Evolutionary conservation across 2,113 vertebrate species (phyloP).

Genomic region (Lagopus leucura): DNA sequence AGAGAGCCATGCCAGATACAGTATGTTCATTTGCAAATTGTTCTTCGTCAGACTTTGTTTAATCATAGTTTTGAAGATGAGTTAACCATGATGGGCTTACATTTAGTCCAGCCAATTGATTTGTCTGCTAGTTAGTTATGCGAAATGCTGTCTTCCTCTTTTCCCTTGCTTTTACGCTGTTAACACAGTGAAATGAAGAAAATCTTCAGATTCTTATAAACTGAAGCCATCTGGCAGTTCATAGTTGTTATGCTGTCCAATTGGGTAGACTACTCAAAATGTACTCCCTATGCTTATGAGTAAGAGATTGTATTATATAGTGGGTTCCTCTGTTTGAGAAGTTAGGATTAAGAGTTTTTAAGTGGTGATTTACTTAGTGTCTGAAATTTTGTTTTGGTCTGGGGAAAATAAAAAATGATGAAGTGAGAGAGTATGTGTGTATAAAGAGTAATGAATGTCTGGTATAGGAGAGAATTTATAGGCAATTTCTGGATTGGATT

Average conservation of each 20-base stretch:
- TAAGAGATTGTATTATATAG: neutral
- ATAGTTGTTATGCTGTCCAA: neutral
- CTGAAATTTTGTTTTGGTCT: neutral
- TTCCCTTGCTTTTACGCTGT: neutral
- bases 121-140: neutral
- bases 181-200: neutral
- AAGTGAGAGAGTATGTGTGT: neutral
- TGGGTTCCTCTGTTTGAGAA: neutral
- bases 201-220: slow-evolving; percentile 7
- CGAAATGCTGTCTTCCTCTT: neutral
- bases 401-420: neutral
- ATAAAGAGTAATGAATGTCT: neutral
- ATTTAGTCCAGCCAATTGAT: slow-evolving; percentile 18
- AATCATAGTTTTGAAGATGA: neutral
- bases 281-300: neutral
- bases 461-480: neutral
- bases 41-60: neutral
- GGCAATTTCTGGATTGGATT: neutral
- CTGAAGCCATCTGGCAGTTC: slow-evolving; percentile 9
- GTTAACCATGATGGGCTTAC: neutral
- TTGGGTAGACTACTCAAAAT: neutral
- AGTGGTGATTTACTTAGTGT: neutral
- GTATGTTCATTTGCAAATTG: neutral
- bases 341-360: neutral
- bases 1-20: neutral